A percentile compares a stretch with the other conserved stretches of the same genome.
Evolutionary conservation across 37 sponge, comb jelly and placozoan species (phyloP).

Genomic region (Amphimedon queenslandica): DNA sequence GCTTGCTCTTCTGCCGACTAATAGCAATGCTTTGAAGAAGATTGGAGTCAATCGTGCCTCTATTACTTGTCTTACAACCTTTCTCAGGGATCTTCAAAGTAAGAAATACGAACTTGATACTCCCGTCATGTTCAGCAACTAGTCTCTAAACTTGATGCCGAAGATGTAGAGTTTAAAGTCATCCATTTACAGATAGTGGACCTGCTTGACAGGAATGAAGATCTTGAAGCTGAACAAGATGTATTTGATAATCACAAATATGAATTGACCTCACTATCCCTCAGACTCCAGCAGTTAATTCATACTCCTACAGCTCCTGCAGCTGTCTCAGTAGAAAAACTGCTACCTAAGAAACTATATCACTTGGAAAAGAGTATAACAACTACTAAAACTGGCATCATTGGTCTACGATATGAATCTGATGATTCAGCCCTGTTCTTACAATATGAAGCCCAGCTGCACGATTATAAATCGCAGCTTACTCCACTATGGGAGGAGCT

Average conservation of each 20-base stretch:
- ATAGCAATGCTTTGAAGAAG: too few relatives aligned
- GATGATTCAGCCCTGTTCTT: too few relatives aligned
- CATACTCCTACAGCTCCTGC: too few relatives aligned
- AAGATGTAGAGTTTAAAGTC: slow-evolving; percentile 13
- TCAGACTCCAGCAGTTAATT: slow-evolving; percentile 17
- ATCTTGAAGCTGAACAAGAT: slow-evolving; percentile 13
- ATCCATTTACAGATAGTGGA: slow-evolving; percentile 25
- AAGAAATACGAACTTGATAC: slow-evolving; percentile 26
- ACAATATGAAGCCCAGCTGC: too few relatives aligned
- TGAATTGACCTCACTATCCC: slow-evolving; percentile 10
- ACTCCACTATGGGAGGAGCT: too few relatives aligned
- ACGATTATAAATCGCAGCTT: too few relatives aligned
- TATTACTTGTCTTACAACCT: slow-evolving; percentile 5
- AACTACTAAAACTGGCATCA: too few relatives aligned
- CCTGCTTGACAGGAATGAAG: slow-evolving; percentile 10
- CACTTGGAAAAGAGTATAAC: too few relatives aligned
- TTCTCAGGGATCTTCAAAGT: slow-evolving; percentile 17
- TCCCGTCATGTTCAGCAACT: slow-evolving; percentile 19
- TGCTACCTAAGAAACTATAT: too few relatives aligned
- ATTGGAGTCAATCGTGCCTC: slow-evolving; percentile 24
- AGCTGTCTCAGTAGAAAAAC: too few relatives aligned
- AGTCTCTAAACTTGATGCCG: slow-evolving; percentile 11
- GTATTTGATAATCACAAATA: slow-evolving; percentile 25
- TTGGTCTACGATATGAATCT: too few relatives aligned
- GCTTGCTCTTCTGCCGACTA: too few relatives aligned